Conservation (phyloP, 2,113 vertebrate species). For the Mionectes macconnelli region DNA sequence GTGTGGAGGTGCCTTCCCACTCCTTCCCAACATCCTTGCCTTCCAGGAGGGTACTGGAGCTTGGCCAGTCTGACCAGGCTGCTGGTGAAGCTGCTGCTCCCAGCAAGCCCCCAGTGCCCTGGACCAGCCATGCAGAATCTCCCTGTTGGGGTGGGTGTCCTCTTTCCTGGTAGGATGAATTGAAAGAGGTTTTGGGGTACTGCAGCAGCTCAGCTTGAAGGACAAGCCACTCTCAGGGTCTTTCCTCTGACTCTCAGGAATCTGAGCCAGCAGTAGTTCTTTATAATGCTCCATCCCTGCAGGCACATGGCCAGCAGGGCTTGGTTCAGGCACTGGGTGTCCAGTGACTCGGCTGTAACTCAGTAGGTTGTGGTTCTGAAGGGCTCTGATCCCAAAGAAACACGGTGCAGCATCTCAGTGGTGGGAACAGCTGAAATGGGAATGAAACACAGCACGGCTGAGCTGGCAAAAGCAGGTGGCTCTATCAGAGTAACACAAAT, state of each 20-base stretch:
- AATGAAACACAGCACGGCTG: neutral
- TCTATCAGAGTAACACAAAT: neutral
- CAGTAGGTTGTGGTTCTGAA: neutral
- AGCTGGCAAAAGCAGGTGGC: neutral
- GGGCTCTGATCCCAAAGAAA: neutral
- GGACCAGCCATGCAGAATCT: neutral
- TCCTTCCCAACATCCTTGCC: neutral
- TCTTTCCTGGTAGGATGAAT: neutral
- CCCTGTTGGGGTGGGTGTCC: neutral
- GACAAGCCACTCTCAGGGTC: neutral
- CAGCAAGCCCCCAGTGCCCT: neutral
- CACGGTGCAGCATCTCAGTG: neutral
- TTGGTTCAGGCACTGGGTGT: neutral
- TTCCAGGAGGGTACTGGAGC: neutral
- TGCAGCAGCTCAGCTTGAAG: neutral
- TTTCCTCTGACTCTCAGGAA: neutral
- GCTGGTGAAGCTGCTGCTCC: neutral
- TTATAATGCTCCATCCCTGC: neutral
- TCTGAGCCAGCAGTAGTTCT: neutral
- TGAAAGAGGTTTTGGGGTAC: neutral
- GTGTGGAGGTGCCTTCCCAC: neutral
- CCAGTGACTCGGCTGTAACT: neutral
- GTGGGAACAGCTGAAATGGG: neutral
- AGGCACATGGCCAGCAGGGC: neutral
- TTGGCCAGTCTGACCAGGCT: neutral